These are phyloP conservation scores for Drosophila limbata DNA, from an alignment of 2,888 invertebrate species.

Conservation along the genomic window DNA sequence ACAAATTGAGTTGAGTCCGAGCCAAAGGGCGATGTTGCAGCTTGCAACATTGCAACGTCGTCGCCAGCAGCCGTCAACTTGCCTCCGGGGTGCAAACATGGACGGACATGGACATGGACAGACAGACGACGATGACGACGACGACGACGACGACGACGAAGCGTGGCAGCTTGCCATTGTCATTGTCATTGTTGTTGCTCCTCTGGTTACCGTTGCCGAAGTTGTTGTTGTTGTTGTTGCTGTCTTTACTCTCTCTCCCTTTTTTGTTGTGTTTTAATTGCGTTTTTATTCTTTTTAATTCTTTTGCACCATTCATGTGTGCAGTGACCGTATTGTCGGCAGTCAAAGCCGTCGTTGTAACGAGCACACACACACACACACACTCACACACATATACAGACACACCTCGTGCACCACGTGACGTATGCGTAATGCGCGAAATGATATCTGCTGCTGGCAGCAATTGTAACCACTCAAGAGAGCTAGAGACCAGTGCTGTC, in stretches of 20 bases:
- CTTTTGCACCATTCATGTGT: slow-evolving; percentile 38
- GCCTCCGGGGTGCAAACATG: slow-evolving; percentile 36
- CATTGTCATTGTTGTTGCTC: slow-evolving; percentile 20
- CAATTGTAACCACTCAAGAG: slow-evolving; percentile 11
- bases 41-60: slow-evolving; percentile 26
- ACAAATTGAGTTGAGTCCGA: slow-evolving; percentile 74
- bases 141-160: background rate
- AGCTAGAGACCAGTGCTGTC: background rate
- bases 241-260: slow-evolving; percentile 11
- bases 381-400: background rate
- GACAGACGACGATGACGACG: background rate
- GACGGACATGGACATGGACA: background rate
- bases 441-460: slow-evolving; percentile 43
- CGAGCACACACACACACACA: slow-evolving; percentile 10
- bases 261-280: slow-evolving; percentile 34
- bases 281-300: slow-evolving; percentile 66
- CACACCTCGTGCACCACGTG: slow-evolving; percentile 43
- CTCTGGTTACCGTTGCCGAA: slow-evolving; percentile 19
- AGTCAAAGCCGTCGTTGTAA: slow-evolving; percentile 46
- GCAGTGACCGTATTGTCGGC: slow-evolving; percentile 53
- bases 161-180: slow-evolving; percentile 33
- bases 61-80: slow-evolving; percentile 39
- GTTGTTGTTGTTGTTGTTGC: slow-evolving; percentile 52
- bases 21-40: slow-evolving; percentile 35
- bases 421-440: slow-evolving; percentile 50